Evolutionary conservation across 2,888 invertebrate species (phyloP), one percentile per base, ranked within the genome.

Genomic region (Athalia circularis): DNA sequence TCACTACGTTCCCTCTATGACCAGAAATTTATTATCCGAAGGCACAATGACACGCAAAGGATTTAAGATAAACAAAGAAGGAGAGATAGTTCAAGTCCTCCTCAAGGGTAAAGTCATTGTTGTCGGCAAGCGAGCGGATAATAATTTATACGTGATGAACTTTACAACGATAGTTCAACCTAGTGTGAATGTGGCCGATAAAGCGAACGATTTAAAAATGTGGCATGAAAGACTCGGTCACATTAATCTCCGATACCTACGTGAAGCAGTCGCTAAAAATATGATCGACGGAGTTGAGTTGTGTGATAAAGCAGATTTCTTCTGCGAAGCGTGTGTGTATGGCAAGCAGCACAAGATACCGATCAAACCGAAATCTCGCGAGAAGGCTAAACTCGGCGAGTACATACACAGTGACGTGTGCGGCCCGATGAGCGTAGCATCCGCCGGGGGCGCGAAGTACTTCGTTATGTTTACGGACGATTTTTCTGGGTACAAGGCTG

Each of bases 11-110:
- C 83, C 84, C 4, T 68, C 79, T 43, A 9, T 84, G 5, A 65
- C 65, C 6, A 82, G 84, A 15, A 85, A 85, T 79, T 79, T 85
- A 54, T 82, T 85, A 67, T 85, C 84, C 1, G 80, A 84, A 7
- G 82, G 82, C 11, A 79, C 80, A 4, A 80, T 80, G 61, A 80
- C 81, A 0, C 5, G 4, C 52, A 80, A 80, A 67, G 80, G 79
- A 0, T 82, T 76, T 8, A 76, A 80, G 3, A 80, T 83, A 4
- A 1, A 13, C 3, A 82, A 82, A 11, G 57, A 77, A 54, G 78
- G 59, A 29, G 13, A 80, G 11, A 6, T 0, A 3, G 82, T 80
- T 3, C 13, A 48, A 5, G 47, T 82, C 0, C 52, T 29, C 3
- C 15, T 65, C 4, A 65, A 79, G 3, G 67, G 64, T 50, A 57